phyloP scores from a whole-genome alignment of 1,140 invertebrate genomes.

The Eriosoma lanigerum region DNA sequence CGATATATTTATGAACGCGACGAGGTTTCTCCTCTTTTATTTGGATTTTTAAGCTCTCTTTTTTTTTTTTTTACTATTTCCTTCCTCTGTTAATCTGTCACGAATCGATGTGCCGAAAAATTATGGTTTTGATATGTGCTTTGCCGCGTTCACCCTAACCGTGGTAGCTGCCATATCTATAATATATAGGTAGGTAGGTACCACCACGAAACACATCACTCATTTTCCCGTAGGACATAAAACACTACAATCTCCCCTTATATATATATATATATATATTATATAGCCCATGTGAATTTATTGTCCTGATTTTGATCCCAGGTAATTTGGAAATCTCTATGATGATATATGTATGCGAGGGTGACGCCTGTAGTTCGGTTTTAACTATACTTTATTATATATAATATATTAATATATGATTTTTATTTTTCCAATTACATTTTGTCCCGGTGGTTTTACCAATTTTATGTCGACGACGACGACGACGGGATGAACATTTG shows the following conservation, averaged over 20 bases:
- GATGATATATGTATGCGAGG: conserved; percentile 10
- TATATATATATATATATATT: too few relatives aligned
- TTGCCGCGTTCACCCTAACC: background rate
- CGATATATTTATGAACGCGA: background rate
- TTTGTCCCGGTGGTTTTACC: background rate
- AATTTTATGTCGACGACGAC: background rate
- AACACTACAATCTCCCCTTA: background rate
- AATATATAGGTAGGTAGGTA: background rate
- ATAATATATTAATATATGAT: background rate
- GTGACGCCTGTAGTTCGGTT: background rate
- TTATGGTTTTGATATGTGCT: conserved; percentile 29
- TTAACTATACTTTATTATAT: background rate
- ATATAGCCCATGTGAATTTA: background rate
- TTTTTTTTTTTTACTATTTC: background rate
- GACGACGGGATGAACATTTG: too few relatives aligned
- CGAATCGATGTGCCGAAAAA: conserved; percentile 32
- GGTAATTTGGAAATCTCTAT: conserved; percentile 7
- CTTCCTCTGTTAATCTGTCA: background rate
- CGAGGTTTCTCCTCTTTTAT: background rate
- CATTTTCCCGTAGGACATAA: conserved; percentile 19
- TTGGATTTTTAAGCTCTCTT: background rate
- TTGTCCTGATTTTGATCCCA: conserved; percentile 15
- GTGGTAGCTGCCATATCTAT: too few relatives aligned
- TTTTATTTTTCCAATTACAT: background rate
- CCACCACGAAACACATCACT: background rate